Conservation (phyloP, 2,113 vertebrate genomes). For the Bubalus kerabau region DNA sequence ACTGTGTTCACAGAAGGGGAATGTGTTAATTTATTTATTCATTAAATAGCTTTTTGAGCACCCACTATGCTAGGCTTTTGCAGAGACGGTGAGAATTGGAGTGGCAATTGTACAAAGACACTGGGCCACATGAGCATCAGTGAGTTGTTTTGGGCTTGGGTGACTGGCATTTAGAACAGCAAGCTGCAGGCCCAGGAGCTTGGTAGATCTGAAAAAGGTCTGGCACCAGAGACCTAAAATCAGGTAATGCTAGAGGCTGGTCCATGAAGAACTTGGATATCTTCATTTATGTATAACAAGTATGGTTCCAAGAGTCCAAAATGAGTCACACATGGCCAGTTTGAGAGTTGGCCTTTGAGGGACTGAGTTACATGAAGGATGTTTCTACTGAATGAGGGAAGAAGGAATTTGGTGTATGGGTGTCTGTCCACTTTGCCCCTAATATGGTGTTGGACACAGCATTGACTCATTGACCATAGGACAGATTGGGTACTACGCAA, state of each 20-base stretch:
- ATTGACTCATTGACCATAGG: background rate
- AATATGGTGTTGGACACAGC: background rate
- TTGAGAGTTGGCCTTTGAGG: background rate
- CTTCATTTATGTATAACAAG: background rate
- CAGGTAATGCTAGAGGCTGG: background rate
- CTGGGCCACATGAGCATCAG: fast-evolving
- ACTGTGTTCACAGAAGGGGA: fast-evolving
- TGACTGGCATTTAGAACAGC: background rate
- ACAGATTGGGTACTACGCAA: background rate
- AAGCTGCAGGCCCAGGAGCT: background rate
- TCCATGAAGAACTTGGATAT: background rate
- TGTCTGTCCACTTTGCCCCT: background rate
- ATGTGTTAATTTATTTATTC: background rate
- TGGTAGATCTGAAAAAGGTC: background rate
- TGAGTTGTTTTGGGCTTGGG: background rate
- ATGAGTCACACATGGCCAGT: background rate
- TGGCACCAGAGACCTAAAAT: background rate
- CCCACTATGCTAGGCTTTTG: background rate
- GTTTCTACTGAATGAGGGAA: background rate
- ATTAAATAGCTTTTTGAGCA: background rate
- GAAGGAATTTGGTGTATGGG: background rate
- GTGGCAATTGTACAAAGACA: background rate
- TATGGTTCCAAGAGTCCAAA: background rate
- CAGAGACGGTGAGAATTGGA: background rate
- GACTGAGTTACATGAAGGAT: background rate